These are phyloP conservation scores for Orbicella faveolata DNA, from an alignment of 64 coral and sea anemone genomes.

Conservation along the genomic window DNA sequence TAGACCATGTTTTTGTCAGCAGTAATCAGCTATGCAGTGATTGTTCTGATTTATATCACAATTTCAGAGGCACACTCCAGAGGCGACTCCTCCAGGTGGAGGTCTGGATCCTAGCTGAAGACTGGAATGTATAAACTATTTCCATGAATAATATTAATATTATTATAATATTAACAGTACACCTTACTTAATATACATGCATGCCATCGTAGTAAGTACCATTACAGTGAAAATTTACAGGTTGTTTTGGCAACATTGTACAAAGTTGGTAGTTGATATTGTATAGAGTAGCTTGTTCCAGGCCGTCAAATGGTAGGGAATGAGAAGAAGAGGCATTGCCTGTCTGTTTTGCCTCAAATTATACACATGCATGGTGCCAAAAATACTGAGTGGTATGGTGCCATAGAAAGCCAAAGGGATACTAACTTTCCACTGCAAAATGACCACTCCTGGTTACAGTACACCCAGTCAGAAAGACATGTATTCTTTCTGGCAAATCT, in stretches of 20 bases:
- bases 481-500: too few species aligned
- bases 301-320: not conserved
- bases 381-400: too few species aligned
- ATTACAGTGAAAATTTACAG: not conserved
- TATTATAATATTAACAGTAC: not conserved
- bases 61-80: slow-evolving; percentile 60
- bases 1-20: not conserved
- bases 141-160: not conserved
- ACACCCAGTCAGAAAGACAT: too few species aligned
- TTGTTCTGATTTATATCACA: not conserved
- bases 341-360: not conserved
- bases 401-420: too few species aligned
- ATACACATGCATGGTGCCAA: too few species aligned
- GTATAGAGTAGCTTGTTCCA: not conserved
- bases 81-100: slow-evolving; percentile 41
- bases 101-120: slow-evolving; percentile 27
- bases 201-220: not conserved
- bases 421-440: too few species aligned
- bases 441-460: too few species aligned
- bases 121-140: not conserved
- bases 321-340: not conserved
- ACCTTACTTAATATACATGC: slow-evolving; percentile 7
- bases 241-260: slow-evolving; percentile 5
- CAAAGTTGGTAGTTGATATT: not conserved
- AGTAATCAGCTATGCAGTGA: not conserved